Conservation (phyloP, 2,113 vertebrate species). For the Stegostoma tigrinum region DNA sequence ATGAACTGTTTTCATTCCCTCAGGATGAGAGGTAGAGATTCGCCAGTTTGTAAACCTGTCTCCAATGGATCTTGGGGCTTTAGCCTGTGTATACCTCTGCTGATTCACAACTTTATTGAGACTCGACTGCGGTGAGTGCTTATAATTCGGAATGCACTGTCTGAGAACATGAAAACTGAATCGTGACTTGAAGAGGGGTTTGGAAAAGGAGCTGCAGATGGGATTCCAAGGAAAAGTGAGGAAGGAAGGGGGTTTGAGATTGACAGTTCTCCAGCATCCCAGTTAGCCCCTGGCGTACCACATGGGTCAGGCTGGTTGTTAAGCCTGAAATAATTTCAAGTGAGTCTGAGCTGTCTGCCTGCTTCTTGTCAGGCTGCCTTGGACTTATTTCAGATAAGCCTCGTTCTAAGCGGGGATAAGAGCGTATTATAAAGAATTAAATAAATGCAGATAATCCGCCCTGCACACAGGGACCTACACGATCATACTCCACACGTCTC, state of each 20-base stretch:
- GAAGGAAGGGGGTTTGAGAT: background rate
- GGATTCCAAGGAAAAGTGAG: background rate
- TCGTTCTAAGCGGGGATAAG: rapidly evolving
- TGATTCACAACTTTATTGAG: too few species aligned
- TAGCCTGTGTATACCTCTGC: too few species aligned
- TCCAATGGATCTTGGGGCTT: too few species aligned
- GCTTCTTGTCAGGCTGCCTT: background rate
- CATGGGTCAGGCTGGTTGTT: background rate
- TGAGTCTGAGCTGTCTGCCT: background rate
- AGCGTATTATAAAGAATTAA: background rate
- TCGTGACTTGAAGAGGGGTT: background rate
- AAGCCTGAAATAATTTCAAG: background rate
- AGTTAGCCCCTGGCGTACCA: background rate
- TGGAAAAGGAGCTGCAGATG: background rate
- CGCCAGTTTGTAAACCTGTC: background rate
- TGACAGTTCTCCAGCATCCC: background rate
- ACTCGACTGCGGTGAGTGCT: background rate
- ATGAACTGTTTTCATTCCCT: too few species aligned
- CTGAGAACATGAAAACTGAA: background rate
- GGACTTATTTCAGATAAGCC: background rate
- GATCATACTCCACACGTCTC: background rate
- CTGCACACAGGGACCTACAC: too few species aligned
- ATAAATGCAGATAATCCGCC: background rate
- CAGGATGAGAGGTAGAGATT: background rate
- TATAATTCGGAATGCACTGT: background rate